These are phyloP conservation scores for Tachysurus vachellii DNA, from an alignment of 2,113 vertebrate genomes.

Conservation along the genomic window DNA sequence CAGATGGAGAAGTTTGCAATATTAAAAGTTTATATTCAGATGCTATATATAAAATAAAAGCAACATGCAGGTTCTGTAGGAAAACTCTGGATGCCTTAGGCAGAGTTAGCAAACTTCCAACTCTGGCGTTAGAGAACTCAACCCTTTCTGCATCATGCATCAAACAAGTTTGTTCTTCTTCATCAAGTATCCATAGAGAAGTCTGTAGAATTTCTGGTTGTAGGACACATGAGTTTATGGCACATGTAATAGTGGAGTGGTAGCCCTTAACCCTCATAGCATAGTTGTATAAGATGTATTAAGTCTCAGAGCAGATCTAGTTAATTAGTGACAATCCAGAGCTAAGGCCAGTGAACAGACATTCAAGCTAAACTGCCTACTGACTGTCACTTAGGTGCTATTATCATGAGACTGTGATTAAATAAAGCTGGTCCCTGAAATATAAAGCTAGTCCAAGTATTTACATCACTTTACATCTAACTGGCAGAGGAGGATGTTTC, in stretches of 20 bases:
- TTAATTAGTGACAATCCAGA: slow-evolving; percentile 1
- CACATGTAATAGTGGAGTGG: not conserved
- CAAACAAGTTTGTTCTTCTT: not conserved
- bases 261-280: no score
- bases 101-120: not conserved
- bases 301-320: no score
- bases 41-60: not conserved
- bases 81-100: not conserved
- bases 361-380: not conserved
- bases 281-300: no score
- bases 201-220: not conserved
- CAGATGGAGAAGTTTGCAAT: not conserved
- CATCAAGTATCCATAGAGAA: not conserved
- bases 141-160: not conserved
- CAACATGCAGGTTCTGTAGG: not conserved
- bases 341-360: not conserved
- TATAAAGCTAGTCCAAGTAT: not conserved
- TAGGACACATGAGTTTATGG: not conserved
- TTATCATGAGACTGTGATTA: not conserved
- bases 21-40: not conserved
- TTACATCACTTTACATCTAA: not conserved
- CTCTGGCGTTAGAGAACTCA: not conserved
- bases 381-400: not conserved
- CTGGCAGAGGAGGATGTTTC: not conserved
- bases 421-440: not conserved